Evolutionary conservation across 1,140 invertebrate genomes (phyloP), one percentile per base, ranked within the genome.

Genomic region (Elymnias hypermnestra): DNA sequence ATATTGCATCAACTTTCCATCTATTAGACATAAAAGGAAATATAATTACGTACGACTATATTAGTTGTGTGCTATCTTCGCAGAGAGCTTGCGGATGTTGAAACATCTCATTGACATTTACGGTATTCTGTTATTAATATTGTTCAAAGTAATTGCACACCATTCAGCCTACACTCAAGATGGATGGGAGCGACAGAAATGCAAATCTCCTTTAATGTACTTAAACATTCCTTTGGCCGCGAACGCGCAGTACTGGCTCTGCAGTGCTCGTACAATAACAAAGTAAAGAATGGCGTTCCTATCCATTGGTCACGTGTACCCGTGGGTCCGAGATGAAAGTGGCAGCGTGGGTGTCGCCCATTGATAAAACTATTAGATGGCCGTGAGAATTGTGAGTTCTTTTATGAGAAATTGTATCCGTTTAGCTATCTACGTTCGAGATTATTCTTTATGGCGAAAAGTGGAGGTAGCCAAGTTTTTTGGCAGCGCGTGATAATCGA

Each of bases 291-390:
- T 68, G 56, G 40, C 57, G 59, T 67, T 65, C 61, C 52, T 66
- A 57, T 57, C 53, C 42, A 25, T 8, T 50, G 67, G 64, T 76
- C 72, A 74, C 66, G 63, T 70, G 63, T 59, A 57, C 40, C 42
- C 37, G 63, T 25, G 55, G 70, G 67, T 53, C 53, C 65, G 63
- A 77, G 63, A 72, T 58, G 69, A 69, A 74, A 78, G 77, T 82
- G 67, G 63, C 14, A 69, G 70, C 70, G 77, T 82, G 63, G 77
- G 77, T 68, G 73, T 43, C 12, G 37, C 46, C 48, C 53, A 59
- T 53, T 53, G 63, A 67, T 60, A 50, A 52, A 50, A 23, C 50
- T 33, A 38, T 53, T 40, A 57, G 43, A 57, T 43, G 43, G 53
- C 38, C 58, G 55, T 54, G 53, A 53, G 58, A 57, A 62, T 43